Percentiles rank a stretch among this genome's conserved stretches.
Conservation (phyloP, 92 coral and sea anemone genomes). For the Diadumene lineata region DNA sequence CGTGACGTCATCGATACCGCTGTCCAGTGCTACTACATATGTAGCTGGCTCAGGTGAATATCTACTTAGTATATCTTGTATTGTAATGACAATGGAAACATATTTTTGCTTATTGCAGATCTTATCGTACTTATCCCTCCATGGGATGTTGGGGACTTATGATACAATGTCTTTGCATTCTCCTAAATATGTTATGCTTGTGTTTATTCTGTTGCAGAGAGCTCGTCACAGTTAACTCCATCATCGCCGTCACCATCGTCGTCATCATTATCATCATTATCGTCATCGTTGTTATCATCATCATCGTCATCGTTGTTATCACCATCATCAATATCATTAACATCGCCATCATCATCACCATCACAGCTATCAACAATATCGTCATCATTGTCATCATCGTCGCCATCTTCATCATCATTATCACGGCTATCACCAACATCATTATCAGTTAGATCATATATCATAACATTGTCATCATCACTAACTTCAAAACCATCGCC, state of each 20-base stretch:
- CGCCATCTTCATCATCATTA: background rate
- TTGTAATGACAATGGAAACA: too few relatives aligned
- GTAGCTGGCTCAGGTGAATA: background rate
- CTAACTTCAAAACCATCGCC: background rate
- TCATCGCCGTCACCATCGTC: background rate
- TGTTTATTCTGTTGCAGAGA: background rate
- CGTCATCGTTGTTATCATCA: background rate
- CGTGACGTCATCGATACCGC: background rate
- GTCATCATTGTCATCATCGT: background rate
- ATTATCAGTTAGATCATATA: background rate
- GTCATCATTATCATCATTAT: background rate
- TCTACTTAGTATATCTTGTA: background rate
- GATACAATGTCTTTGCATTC: too few relatives aligned
- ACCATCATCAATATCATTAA: background rate
- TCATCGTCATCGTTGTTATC: background rate
- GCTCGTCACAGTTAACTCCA: background rate
- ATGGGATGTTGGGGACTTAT: too few relatives aligned
- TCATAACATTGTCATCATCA: background rate
- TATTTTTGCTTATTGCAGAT: too few relatives aligned
- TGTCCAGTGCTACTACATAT: background rate
- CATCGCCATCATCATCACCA: background rate
- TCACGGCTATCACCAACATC: background rate
- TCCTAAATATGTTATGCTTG: too few relatives aligned
- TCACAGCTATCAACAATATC: background rate
- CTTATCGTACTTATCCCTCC: too few relatives aligned